Conservation (phyloP, 2,888 invertebrate genomes). For the Andrena hattorfiana region DNA sequence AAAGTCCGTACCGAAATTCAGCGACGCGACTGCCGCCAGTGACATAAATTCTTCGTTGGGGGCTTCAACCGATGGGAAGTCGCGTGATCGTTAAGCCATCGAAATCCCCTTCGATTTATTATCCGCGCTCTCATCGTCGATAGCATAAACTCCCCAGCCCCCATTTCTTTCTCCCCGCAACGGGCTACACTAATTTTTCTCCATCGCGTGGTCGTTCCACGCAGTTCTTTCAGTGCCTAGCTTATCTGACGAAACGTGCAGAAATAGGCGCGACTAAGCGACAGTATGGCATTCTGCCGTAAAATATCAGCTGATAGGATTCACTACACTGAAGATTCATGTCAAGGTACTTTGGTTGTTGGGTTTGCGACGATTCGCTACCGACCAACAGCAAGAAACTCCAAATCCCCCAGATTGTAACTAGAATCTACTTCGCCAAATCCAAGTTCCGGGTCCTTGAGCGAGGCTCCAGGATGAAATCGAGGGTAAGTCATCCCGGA, state of each 20-base stretch:
- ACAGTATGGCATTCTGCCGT: too few species aligned
- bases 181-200: slow-evolving; percentile 45
- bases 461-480: neutral
- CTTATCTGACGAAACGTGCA: slow-evolving; percentile 10
- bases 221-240: neutral
- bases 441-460: neutral
- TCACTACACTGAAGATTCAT: too few species aligned
- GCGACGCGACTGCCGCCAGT: slow-evolving; percentile 59
- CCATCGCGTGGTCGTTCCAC: slow-evolving; percentile 5
- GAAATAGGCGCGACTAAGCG: too few species aligned
- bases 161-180: slow-evolving; percentile 16
- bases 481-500: neutral
- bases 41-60: slow-evolving; percentile 64
- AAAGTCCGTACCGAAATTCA: slow-evolving; percentile 73
- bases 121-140: slow-evolving; percentile 55
- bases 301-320: too few species aligned
- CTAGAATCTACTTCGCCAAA: neutral
- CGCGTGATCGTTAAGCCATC: slow-evolving; percentile 68
- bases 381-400: neutral
- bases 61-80: slow-evolving; percentile 49
- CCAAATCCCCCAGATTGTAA: neutral
- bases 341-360: too few species aligned
- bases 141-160: slow-evolving; percentile 46
- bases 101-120: slow-evolving; percentile 68
- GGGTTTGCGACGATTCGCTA: too few species aligned